A percentile compares a stretch with the other conserved stretches of the same genome.
phyloP scores from a whole-genome alignment of 1,140 invertebrate genomes.

The Zaprionus ghesquierei region DNA sequence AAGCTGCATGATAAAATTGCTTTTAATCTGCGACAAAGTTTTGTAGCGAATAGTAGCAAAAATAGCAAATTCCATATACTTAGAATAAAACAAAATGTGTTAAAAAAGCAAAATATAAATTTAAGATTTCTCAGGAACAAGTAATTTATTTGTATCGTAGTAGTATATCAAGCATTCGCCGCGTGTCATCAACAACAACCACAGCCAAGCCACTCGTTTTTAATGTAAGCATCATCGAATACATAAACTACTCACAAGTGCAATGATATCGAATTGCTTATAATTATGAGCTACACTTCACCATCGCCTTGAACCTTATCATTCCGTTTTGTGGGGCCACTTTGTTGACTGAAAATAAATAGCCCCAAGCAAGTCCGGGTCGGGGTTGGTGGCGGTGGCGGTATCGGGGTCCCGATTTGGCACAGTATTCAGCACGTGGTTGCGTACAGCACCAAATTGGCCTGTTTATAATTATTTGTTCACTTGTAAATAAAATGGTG shows the following conservation, averaged over 20 bases:
- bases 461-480: constrained; percentile 61
- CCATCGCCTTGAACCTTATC: background rate
- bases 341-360: constrained; percentile 70
- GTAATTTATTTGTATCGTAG: background rate
- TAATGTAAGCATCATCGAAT: constrained; percentile 53
- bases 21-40: constrained; percentile 46
- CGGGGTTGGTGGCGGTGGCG: background rate
- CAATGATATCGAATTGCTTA: background rate
- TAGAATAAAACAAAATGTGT: constrained; percentile 11
- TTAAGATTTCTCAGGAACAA: constrained; percentile 5
- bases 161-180: constrained; percentile 41
- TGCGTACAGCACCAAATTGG: constrained; percentile 58
- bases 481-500: constrained; percentile 45
- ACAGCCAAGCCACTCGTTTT: background rate
- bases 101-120: constrained; percentile 15
- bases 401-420: background rate
- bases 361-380: constrained; percentile 16
- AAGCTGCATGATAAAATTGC: constrained; percentile 28
- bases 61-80: constrained; percentile 13
- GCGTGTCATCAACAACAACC: constrained; percentile 21
- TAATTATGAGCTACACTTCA: constrained; percentile 55
- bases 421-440: constrained; percentile 54
- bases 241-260: constrained; percentile 2
- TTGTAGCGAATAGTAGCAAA: constrained; percentile 38
- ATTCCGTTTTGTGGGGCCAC: constrained; percentile 39